These are phyloP conservation scores for Sander lucioperca DNA, from an alignment of 2,113 vertebrate species.

Conservation along the genomic window DNA sequence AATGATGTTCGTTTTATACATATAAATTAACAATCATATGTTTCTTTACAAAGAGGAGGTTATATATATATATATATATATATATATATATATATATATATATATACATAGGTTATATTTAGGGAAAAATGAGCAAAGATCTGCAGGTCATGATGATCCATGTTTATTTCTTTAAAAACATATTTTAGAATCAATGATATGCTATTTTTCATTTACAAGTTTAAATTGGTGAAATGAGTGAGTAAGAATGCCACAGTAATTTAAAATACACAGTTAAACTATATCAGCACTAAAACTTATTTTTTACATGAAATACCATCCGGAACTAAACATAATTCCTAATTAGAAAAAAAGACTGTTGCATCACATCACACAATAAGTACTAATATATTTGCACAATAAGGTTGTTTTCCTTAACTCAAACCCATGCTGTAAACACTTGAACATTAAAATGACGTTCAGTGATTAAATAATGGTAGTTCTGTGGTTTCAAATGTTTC, in stretches of 20 bases:
- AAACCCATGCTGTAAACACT: constrained; percentile 8
- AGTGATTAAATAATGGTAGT: constrained; percentile 11
- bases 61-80: no score
- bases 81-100: no score
- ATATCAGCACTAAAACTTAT: background rate
- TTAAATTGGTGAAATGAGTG: background rate
- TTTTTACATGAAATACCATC: background rate
- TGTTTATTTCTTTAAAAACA: background rate
- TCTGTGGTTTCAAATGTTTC: constrained; percentile 26
- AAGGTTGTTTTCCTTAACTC: constrained; percentile 2
- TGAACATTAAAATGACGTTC: background rate
- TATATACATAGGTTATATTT: background rate
- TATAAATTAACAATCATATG: background rate
- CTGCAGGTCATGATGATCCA: background rate
- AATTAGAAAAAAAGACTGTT: background rate
- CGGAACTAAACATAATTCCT: background rate
- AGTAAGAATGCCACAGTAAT: background rate
- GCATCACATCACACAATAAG: constrained; percentile 8
- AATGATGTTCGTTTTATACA: background rate
- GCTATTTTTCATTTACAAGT: background rate
- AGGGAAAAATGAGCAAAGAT: background rate
- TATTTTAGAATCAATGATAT: background rate
- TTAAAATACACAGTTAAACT: background rate
- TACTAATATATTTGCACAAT: background rate
- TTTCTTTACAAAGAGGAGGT: background rate